Conservation (phyloP, 2,113 vertebrate genomes). For the Carassius gibelio region DNA sequence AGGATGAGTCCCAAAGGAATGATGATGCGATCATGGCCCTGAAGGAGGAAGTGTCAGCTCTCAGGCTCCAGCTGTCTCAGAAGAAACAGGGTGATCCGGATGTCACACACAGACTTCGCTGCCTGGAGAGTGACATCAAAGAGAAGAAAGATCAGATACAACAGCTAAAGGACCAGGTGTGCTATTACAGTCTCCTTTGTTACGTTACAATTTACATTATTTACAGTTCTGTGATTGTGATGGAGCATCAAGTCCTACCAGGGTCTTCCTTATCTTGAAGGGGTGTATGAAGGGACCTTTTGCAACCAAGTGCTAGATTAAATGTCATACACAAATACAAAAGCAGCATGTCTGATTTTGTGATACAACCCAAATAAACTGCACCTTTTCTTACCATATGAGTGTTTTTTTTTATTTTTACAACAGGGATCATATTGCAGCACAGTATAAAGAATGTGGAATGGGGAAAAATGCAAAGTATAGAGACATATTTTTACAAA, state of each 20-base stretch:
- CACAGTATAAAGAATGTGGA: not conserved
- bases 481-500: too few relatives aligned
- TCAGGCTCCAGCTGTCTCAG: constrained; percentile 61
- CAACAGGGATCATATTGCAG: not conserved
- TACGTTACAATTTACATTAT: not conserved
- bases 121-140: constrained; percentile 59
- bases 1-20: constrained; percentile 70
- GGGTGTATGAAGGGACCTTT: not conserved
- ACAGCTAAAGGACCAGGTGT: constrained; percentile 77
- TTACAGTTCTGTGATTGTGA: not conserved
- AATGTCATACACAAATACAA: not conserved
- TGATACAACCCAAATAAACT: not conserved
- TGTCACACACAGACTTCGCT: constrained; percentile 57
- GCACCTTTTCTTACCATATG: not conserved
- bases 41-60: constrained; percentile 64
- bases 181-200: not conserved
- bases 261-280: not conserved
- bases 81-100: constrained; percentile 50
- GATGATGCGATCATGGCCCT: constrained; percentile 67
- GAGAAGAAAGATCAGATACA: constrained; percentile 74
- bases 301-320: not conserved
- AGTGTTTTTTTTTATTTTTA: not conserved
- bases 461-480: too few relatives aligned
- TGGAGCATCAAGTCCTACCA: not conserved
- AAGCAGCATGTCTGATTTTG: not conserved